Conservation (phyloP, 2,888 invertebrate genomes). For the Aproaerema taeniolella region DNA sequence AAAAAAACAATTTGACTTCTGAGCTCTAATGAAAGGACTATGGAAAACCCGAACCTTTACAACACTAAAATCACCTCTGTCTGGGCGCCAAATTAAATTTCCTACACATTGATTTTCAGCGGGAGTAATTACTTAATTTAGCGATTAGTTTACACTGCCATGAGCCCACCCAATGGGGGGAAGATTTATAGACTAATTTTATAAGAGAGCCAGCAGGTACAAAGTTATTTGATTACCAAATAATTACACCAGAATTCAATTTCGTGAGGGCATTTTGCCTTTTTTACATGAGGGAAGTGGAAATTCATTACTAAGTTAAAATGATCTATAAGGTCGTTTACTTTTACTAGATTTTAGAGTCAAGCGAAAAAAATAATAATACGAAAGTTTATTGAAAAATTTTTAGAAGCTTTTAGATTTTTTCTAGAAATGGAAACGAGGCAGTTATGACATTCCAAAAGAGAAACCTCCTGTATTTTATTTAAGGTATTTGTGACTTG, state of each 20-base stretch:
- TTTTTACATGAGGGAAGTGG: conserved; percentile 1
- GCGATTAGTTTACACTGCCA: conserved; percentile 59
- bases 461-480: too few relatives aligned
- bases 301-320: conserved; percentile 1
- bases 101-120: conserved; percentile 63
- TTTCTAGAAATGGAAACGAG: too few relatives aligned
- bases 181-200: conserved; percentile 52
- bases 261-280: conserved; percentile 1
- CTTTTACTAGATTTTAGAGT: too few relatives aligned
- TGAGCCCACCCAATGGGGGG: conserved; percentile 44
- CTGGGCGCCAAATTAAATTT: conserved; percentile 60
- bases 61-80: too few relatives aligned
- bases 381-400: too few relatives aligned
- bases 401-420: too few relatives aligned
- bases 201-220: conserved; percentile 35
- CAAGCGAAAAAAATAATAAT: too few relatives aligned
- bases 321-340: too few relatives aligned
- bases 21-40: conserved; percentile 37
- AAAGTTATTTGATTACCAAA: conserved; percentile 35
- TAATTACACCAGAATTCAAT: conserved; percentile 18
- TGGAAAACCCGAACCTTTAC: conserved; percentile 45
- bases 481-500: too few relatives aligned
- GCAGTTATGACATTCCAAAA: too few relatives aligned
- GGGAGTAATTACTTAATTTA: conserved; percentile 63
- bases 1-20: background rate